phyloP scores from a whole-genome alignment of 1,140 invertebrate genomes.

The Lordiphosa collinella region DNA sequence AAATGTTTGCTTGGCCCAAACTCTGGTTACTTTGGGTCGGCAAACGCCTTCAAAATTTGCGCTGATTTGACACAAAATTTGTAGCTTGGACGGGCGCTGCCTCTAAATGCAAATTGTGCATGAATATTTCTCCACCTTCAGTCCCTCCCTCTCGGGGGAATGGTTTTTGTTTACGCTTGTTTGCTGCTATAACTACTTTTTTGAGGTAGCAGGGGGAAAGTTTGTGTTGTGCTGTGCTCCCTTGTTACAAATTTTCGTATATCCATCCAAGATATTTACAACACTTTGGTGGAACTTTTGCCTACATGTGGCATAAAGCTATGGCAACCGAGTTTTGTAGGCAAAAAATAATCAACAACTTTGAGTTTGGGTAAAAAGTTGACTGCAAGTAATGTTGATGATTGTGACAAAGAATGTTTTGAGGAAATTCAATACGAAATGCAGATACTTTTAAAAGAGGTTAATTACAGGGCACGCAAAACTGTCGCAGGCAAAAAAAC shows the following conservation, averaged over 20 bases:
- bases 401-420: slow-evolving; percentile 23
- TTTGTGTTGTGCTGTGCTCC: slow-evolving; percentile 27
- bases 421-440: slow-evolving; percentile 10
- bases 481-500: too few species aligned
- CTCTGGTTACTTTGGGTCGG: slow-evolving; percentile 4
- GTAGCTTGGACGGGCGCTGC: slow-evolving; percentile 17
- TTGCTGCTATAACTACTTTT: slow-evolving; percentile 40
- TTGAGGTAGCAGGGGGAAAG: slow-evolving; percentile 7
- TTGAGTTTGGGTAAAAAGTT: slow-evolving; percentile 26
- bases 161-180: slow-evolving; percentile 63
- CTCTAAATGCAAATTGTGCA: slow-evolving; percentile 67
- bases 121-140: slow-evolving; percentile 32
- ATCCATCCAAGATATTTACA: slow-evolving; percentile 56
- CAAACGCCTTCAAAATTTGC: slow-evolving; percentile 58
- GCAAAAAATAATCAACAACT: slow-evolving; percentile 55
- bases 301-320: slow-evolving; percentile 42
- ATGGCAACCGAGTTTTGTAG: slow-evolving; percentile 49
- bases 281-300: slow-evolving; percentile 66
- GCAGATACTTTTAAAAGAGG: slow-evolving; percentile 3
- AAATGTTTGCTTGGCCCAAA: slow-evolving; percentile 49
- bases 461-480: background rate
- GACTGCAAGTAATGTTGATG: slow-evolving; percentile 42
- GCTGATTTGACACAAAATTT: slow-evolving; percentile 75
- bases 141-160: slow-evolving; percentile 4
- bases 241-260: slow-evolving; percentile 70